These are phyloP conservation scores for Lophotis ruficrista DNA, from an alignment of 2,113 vertebrate genomes.

Conservation along the genomic window DNA sequence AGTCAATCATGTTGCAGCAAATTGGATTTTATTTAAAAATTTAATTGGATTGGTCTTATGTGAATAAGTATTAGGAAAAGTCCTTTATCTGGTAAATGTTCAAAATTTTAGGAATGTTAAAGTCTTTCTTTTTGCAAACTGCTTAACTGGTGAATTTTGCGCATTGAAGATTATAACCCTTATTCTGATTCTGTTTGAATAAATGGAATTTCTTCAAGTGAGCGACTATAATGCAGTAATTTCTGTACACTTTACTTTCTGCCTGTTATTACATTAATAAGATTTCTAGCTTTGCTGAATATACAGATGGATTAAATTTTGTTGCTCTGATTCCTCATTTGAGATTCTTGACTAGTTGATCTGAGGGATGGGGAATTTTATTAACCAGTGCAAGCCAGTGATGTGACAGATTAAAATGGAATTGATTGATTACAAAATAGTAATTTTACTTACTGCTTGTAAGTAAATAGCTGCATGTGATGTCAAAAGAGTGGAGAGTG, in stretches of 20 bases:
- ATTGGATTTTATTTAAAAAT: conserved; percentile 36
- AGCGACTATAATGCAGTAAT: background rate
- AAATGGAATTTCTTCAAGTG: background rate
- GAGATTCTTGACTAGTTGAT: background rate
- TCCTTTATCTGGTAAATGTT: conserved; percentile 8
- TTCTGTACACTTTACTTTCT: background rate
- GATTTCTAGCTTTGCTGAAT: background rate
- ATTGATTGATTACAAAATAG: background rate
- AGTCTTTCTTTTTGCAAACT: background rate
- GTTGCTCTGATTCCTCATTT: background rate
- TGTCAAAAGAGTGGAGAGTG: background rate
- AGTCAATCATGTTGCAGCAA: background rate
- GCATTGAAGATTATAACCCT: background rate
- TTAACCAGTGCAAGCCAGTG: background rate
- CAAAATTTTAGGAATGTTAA: conserved; percentile 6
- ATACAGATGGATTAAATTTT: background rate
- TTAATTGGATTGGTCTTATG: conserved; percentile 30
- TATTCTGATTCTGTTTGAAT: background rate
- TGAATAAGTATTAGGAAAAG: background rate
- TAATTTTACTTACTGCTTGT: background rate
- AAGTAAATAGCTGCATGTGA: background rate
- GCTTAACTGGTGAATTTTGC: background rate
- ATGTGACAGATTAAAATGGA: background rate
- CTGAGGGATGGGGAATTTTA: background rate
- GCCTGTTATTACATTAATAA: background rate